Percentiles rank a stretch among this genome's conserved stretches.
Evolutionary conservation across 2,888 invertebrate species (phyloP).

Genomic region (Timema podura): DNA sequence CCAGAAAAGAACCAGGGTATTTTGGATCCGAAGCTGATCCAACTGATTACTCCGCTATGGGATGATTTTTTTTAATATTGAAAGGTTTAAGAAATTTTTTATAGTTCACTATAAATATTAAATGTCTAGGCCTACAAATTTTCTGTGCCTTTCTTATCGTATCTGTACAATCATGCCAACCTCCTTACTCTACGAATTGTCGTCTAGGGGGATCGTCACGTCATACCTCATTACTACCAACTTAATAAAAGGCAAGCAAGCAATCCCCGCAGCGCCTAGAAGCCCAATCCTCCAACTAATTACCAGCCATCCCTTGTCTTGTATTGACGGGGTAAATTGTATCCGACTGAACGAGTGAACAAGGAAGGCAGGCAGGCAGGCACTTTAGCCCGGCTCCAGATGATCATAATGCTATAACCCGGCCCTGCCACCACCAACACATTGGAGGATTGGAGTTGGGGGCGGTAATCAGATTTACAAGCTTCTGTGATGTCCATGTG

Average conservation of each 20-base stretch:
- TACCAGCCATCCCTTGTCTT: not conserved
- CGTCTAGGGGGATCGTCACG: not conserved
- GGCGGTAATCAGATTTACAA: constrained; percentile 8
- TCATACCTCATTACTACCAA: constrained; percentile 13
- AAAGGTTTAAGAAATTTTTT: too few species aligned
- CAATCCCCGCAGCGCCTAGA: constrained; percentile 5
- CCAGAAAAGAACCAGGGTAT: too few species aligned
- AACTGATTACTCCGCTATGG: too few species aligned
- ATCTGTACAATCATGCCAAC: too few species aligned
- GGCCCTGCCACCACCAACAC: too few species aligned
- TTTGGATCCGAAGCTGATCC: too few species aligned
- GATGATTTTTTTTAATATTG: too few species aligned
- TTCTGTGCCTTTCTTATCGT: too few species aligned
- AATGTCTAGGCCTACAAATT: too few species aligned
- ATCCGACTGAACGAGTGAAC: not conserved
- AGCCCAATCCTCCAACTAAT: not conserved
- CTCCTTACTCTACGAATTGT: too few species aligned
- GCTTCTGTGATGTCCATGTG: constrained; percentile 14
- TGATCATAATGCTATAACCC: too few species aligned
- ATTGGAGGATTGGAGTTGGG: not conserved
- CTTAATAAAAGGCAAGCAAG: constrained; percentile 11
- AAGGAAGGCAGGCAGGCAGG: not conserved
- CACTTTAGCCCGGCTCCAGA: not conserved
- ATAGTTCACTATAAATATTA: too few species aligned
- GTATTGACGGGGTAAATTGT: not conserved